Base-by-base conservation (phyloP, 1,140 invertebrate species). In the Bacillus rossius region DNA sequence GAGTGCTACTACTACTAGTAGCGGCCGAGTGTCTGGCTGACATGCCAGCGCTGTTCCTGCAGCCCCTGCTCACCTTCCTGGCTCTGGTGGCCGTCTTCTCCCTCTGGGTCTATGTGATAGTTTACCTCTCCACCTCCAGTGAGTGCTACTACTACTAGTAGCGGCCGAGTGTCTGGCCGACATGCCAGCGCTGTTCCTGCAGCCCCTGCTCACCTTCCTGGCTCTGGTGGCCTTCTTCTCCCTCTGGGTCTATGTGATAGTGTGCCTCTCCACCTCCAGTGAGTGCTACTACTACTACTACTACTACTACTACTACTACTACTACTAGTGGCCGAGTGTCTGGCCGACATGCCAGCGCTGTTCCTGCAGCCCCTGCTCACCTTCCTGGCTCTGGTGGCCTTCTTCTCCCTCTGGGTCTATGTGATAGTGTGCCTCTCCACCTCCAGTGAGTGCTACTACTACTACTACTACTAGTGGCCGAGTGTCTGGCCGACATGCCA, bases 301-400 rank as follows among this genome's bases (percentile, higher is more conserved):
- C n/a, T n/a, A n/a, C n/a, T n/a, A n/a, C n/a, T n/a, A n/a, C n/a
- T n/a, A n/a, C n/a, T n/a, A n/a, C n/a, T n/a, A n/a, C n/a, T n/a
- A n/a, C n/a, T n/a, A n/a, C n/a, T n/a, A n/a, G n/a, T n/a, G n/a
- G n/a, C n/a, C n/a, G n/a, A n/a, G n/a, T n/a, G n/a, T n/a, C n/a
- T n/a, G n/a, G n/a, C 84, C 48, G 84, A 85, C 66, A 80, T 96
- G 60, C 93, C 94, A 5, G 84, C 82, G n/a, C 73, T 98, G 22
- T 86, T 96, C 66, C 75, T 94, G 19, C 93, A 95, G 68, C 94
- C 94, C 1, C 69, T 96, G 1, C 75, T 93, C 57, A 96, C 94
- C 0, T 94, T 94, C 69, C 60, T 89, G 43, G 80, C 87, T 47
- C 76, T 96, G 0, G 72, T 88, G 23, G 59, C 84, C 40, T 96